phyloP scores from a whole-genome alignment of 2,888 invertebrate species.

The Dioctria rufipes region DNA sequence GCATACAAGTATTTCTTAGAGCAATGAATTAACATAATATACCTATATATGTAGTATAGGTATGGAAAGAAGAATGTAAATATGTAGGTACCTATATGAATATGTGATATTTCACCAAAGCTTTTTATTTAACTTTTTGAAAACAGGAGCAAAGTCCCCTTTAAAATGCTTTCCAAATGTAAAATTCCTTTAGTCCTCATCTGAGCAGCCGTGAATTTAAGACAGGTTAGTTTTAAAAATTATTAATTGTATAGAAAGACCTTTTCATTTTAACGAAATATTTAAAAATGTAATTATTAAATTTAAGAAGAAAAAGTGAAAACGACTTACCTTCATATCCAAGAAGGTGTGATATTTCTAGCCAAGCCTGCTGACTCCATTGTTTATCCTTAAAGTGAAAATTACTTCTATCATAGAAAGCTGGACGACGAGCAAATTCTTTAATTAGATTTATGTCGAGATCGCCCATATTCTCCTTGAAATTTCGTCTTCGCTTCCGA shows the following conservation, averaged over 20 bases:
- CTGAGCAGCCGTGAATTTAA: not conserved
- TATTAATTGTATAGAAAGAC: not conserved
- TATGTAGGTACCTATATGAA: too few relatives aligned
- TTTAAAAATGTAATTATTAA: not conserved
- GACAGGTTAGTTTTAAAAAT: too few relatives aligned
- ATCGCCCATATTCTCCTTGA: constrained; percentile 68
- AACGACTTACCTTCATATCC: constrained; percentile 68
- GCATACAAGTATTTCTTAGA: too few relatives aligned
- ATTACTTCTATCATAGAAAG: constrained; percentile 69
- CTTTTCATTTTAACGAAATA: constrained; percentile 10
- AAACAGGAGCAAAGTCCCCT: not conserved
- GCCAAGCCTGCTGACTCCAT: constrained; percentile 68
- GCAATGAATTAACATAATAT: too few relatives aligned
- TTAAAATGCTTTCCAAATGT: not conserved
- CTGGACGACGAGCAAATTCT: constrained; percentile 68
- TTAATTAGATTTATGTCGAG: constrained; percentile 68
- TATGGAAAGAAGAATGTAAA: too few relatives aligned
- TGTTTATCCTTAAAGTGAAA: constrained; percentile 69
- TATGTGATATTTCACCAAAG: not conserved
- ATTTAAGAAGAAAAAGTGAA: constrained; percentile 1
- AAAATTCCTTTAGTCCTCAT: not conserved
- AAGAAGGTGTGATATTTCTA: constrained; percentile 68
- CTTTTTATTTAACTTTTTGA: not conserved
- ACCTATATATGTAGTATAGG: too few relatives aligned
- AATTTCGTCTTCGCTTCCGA: constrained; percentile 51